Evolutionary conservation across 2,113 vertebrate genomes (phyloP).

Genomic region (Aldabrachelys gigantea): DNA sequence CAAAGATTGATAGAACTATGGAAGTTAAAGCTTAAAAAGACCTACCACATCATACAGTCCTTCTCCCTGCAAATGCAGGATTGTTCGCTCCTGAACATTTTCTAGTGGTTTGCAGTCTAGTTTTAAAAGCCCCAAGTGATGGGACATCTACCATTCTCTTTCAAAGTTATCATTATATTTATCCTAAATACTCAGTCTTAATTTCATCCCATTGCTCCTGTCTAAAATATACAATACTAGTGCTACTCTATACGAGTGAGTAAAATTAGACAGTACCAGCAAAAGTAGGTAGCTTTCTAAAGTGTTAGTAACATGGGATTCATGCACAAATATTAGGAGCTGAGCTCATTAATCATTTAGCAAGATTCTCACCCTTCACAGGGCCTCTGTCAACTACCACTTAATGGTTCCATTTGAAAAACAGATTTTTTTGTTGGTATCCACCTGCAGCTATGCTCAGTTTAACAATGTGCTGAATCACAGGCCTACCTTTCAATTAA

Average conservation of each 20-base stretch:
- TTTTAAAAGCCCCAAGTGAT: neutral
- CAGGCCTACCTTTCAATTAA: constrained; percentile 21
- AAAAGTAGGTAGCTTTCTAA: constrained; percentile 46
- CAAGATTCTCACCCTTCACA: constrained; percentile 6
- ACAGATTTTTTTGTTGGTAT: constrained; percentile 1
- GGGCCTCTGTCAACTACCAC: neutral
- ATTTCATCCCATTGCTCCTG: neutral
- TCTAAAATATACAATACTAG: constrained; percentile 1
- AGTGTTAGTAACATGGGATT: constrained; percentile 51
- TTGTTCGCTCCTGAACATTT: neutral
- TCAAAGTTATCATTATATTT: neutral
- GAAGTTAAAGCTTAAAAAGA: neutral
- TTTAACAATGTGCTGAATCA: neutral
- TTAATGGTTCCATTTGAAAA: constrained; percentile 17
- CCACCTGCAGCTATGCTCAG: neutral
- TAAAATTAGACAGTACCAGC: constrained; percentile 51
- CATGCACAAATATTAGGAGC: constrained; percentile 41
- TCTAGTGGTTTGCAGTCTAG: neutral
- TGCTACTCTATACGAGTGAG: neutral
- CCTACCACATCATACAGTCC: neutral
- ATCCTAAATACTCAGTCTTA: neutral
- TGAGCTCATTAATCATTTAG: constrained; percentile 60
- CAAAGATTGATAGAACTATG: neutral
- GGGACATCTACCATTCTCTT: neutral
- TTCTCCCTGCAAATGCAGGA: neutral